phyloP scores from a whole-genome alignment of 2,888 invertebrate genomes.

The Agrochola lychnidis region DNA sequence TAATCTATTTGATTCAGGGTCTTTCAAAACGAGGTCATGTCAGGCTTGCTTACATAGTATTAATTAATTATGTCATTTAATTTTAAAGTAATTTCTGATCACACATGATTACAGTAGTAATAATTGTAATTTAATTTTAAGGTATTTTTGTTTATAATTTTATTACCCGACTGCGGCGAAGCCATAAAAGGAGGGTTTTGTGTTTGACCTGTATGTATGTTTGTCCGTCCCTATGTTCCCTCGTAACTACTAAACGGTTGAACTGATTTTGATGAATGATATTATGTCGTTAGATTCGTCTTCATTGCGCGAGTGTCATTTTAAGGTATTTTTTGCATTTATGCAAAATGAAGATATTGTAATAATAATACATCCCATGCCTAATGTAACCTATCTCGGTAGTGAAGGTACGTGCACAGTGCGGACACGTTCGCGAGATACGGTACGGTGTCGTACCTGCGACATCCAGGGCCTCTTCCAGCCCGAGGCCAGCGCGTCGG shows the following conservation, averaged over 20 bases:
- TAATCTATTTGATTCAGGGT: not conserved
- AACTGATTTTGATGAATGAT: too few relatives aligned
- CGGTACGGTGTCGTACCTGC: conserved; percentile 86
- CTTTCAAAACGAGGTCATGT: not conserved
- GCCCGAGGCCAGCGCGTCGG: conserved; percentile 95
- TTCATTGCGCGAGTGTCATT: not conserved
- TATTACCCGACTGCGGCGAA: too few relatives aligned
- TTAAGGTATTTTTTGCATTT: not conserved
- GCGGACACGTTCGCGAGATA: not conserved
- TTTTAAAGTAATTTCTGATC: not conserved
- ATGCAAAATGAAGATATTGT: not conserved
- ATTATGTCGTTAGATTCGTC: too few relatives aligned
- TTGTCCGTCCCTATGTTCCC: too few relatives aligned
- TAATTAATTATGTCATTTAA: not conserved
- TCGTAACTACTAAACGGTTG: too few relatives aligned
- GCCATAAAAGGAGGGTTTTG: too few relatives aligned
- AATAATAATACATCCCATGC: not conserved
- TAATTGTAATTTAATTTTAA: not conserved
- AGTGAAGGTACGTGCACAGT: not conserved
- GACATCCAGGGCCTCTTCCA: conserved; percentile 99
- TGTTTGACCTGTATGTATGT: too few relatives aligned
- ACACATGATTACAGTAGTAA: too few relatives aligned
- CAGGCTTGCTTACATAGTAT: not conserved
- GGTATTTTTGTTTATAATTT: too few relatives aligned
- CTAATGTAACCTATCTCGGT: not conserved